Percentiles rank a stretch among this genome's conserved stretches.
Evolutionary conservation across 2,797 vertebrate genomes (phyloP).

Genomic region (Rallus crepitans): DNA sequence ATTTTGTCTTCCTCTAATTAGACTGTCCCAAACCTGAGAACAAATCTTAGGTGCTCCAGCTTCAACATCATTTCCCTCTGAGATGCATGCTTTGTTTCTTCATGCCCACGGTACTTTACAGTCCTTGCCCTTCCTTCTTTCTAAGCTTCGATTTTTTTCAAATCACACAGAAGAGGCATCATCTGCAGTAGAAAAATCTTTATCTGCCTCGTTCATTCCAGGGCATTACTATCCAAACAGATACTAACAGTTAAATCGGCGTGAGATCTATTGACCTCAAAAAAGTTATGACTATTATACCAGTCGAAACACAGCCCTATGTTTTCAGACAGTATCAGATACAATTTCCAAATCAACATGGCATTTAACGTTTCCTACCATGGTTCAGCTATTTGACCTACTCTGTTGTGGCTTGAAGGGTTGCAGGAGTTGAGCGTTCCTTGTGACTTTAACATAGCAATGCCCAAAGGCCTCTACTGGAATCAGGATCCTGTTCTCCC

Average conservation of each 20-base stretch:
- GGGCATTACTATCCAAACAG: background rate
- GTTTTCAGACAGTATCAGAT: background rate
- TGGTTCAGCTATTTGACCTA: background rate
- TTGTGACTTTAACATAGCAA: background rate
- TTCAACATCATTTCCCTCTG: background rate
- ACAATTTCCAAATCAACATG: background rate
- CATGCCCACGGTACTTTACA: background rate
- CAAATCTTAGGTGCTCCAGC: background rate
- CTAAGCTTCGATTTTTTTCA: background rate
- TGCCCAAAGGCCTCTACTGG: background rate
- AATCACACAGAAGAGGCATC: background rate
- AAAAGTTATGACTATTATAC: background rate
- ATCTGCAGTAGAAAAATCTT: background rate
- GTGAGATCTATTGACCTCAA: background rate
- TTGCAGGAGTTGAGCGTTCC: background rate
- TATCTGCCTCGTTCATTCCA: background rate
- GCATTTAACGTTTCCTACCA: conserved; percentile 6
- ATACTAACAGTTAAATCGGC: background rate
- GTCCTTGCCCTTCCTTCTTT: background rate
- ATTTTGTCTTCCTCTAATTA: background rate
- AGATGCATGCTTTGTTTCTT: background rate
- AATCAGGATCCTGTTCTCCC: background rate
- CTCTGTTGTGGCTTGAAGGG: background rate
- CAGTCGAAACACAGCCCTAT: background rate
- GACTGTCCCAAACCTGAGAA: background rate